A percentile compares a stretch with the other conserved stretches of the same genome.
Conservation (phyloP, 2,113 vertebrate genomes). For the Sander lucioperca region DNA sequence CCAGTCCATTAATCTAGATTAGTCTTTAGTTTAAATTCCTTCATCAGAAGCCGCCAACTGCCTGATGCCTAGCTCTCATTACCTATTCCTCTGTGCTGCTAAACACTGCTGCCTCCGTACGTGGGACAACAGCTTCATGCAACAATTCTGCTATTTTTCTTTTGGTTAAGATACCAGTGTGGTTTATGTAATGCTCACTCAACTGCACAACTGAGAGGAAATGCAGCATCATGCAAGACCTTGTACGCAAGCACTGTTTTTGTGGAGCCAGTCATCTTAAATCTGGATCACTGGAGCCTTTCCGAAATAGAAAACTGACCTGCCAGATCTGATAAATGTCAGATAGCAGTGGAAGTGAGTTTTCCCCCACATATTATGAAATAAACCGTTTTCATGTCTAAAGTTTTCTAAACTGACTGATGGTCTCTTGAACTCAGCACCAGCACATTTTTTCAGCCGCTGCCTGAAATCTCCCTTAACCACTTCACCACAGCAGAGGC, state of each 20-base stretch:
- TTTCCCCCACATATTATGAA: not conserved
- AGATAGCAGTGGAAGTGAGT: not conserved
- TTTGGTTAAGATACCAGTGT: slow-evolving; percentile 6
- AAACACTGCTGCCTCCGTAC: slow-evolving; percentile 8
- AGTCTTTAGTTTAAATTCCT: slow-evolving; percentile 62
- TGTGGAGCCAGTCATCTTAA: slow-evolving; percentile 43
- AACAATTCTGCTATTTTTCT: slow-evolving; percentile 35
- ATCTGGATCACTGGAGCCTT: slow-evolving; percentile 45
- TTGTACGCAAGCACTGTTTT: slow-evolving; percentile 31
- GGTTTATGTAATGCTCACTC: slow-evolving; percentile 62
- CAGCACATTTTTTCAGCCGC: slow-evolving; percentile 26
- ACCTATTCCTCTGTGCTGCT: slow-evolving; percentile 25
- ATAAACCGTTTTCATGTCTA: slow-evolving; percentile 27
- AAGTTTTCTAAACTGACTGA: slow-evolving; percentile 66
- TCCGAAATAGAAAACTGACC: slow-evolving; percentile 10
- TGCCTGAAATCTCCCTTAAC: slow-evolving; percentile 14
- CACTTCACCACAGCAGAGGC: slow-evolving; percentile 25
- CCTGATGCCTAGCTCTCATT: slow-evolving; percentile 42
- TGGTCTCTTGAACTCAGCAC: slow-evolving; percentile 28
- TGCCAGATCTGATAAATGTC: slow-evolving; percentile 36
- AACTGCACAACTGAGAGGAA: slow-evolving; percentile 59
- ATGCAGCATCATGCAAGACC: slow-evolving; percentile 75
- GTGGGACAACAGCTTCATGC: slow-evolving; percentile 23
- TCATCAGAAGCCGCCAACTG: slow-evolving; percentile 53
- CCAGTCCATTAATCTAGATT: slow-evolving; percentile 72